These are phyloP conservation scores for Eupithecia insigniata DNA, from an alignment of 2,888 invertebrate genomes.

Conservation along the genomic window DNA sequence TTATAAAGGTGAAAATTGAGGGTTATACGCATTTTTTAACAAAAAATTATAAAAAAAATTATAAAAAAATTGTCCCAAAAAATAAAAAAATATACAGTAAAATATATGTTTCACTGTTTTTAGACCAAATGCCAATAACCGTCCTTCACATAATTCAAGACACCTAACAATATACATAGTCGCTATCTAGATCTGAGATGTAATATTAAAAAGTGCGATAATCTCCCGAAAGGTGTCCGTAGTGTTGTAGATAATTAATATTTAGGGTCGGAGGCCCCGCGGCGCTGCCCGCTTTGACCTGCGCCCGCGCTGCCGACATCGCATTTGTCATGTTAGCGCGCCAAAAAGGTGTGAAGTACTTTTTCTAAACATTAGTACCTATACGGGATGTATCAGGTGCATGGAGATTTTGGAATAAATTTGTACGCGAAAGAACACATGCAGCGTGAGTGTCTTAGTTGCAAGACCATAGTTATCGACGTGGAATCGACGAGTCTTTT, in stretches of 20 bases:
- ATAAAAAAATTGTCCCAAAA: too few relatives aligned
- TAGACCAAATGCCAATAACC: background rate
- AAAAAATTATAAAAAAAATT: too few relatives aligned
- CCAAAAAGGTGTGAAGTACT: constrained; percentile 82
- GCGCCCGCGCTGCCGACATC: constrained; percentile 61
- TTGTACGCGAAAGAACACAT: background rate
- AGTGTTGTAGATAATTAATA: constrained; percentile 83
- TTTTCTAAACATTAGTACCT: constrained; percentile 81
- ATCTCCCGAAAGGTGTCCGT: constrained; percentile 80
- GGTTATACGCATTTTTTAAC: too few relatives aligned
- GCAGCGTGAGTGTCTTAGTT: background rate
- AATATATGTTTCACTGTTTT: background rate
- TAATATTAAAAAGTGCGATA: constrained; percentile 76
- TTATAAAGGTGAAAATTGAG: too few relatives aligned
- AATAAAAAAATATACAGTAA: too few relatives aligned
- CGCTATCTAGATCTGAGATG: constrained; percentile 73
- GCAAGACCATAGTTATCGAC: background rate
- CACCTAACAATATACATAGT: constrained; percentile 17
- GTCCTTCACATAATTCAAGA: background rate
- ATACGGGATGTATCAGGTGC: constrained; percentile 19
- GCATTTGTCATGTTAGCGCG: constrained; percentile 83
- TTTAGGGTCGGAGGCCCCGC: constrained; percentile 78
- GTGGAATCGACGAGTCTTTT: background rate
- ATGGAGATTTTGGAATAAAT: background rate
- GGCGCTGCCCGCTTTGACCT: constrained; percentile 70